Base-by-base conservation (phyloP, 2,888 invertebrate species). In the Pristionchus fissidentatus region DNA sequence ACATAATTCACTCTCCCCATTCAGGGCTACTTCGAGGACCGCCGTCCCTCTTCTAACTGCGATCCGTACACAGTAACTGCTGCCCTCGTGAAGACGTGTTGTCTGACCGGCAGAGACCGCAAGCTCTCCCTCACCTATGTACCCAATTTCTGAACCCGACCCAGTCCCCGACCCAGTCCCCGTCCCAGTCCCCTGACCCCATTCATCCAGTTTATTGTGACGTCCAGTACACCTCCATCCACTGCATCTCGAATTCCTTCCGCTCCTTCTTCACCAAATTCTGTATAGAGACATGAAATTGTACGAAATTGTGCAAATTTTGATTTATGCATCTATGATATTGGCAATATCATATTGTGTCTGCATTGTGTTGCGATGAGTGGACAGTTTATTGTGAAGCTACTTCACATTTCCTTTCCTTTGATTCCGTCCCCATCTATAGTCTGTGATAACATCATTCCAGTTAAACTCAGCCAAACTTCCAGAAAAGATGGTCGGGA, bases 11-110 rank as follows among this genome's bases (percentile, higher is more conserved):
- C 49, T 49, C 13, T 35, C 10, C 13, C 1, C 66, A 10, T 87
- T 81, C 85, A 88, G 88, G 90, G 90, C 29, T 90, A 90, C 85
- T 87, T 90, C 75, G 90, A 90, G 83, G 90, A 90, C 78, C 87
- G 90, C 22, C 85, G 90, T 2, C 90, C 90, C 19, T 85, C 90
- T 1, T 89, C 89, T 66, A 90, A 90, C 86, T 90, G 90, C 85
- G 90, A 90, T 84, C 90, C 90, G 41, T 90, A 90, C 82, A 85
- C 85, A 32, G 87, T 87, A 35, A 89, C 89, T 15, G 84, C 86
- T 1, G 89, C 89, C 0, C 87, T 89, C 55, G 87, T 88, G 35
- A 88, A 87, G 41, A 89, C 89, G 26, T 89, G 89, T 70, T 89
- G 89, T 84, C 85, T 89, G 79, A 84, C 83, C 15, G 89, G 89